Evolutionary conservation across 2,797 vertebrate genomes (phyloP).

Genomic region (Onychomys arenicola): DNA sequence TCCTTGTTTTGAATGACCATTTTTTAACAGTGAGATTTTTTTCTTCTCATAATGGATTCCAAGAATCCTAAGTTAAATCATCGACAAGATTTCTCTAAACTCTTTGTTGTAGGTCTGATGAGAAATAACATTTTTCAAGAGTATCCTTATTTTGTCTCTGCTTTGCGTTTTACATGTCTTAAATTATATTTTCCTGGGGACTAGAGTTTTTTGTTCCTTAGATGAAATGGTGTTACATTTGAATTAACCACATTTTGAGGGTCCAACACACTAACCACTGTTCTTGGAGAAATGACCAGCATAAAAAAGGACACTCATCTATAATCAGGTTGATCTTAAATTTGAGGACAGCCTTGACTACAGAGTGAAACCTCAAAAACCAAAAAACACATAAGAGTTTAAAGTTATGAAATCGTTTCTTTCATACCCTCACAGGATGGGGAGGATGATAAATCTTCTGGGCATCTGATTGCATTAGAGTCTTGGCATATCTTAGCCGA

Average conservation of each 20-base stretch:
- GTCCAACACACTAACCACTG: neutral
- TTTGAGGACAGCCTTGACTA: neutral
- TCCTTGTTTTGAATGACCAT: constrained; percentile 17
- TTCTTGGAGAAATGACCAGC: neutral
- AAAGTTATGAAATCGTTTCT: neutral
- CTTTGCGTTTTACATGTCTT: constrained; percentile 39
- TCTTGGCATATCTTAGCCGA: neutral
- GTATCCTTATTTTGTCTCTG: neutral
- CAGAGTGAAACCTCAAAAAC: neutral
- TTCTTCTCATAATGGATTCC: neutral
- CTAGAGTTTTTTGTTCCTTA: constrained; percentile 6
- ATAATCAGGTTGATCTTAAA: neutral
- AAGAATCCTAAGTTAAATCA: constrained; percentile 54
- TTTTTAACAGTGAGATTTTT: constrained; percentile 41
- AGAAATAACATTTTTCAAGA: constrained; percentile 15
- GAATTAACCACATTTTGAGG: neutral
- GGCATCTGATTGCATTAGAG: neutral
- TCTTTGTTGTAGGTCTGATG: constrained; percentile 25
- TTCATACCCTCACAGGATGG: neutral
- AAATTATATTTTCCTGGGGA: constrained; percentile 10
- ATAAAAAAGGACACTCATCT: neutral
- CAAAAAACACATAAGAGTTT: too few species aligned
- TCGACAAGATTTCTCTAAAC: neutral
- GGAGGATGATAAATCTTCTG: neutral
- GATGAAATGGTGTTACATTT: constrained; percentile 4